Base-by-base conservation (phyloP, 2,888 invertebrate species). In the Maniola hyperantus region DNA sequence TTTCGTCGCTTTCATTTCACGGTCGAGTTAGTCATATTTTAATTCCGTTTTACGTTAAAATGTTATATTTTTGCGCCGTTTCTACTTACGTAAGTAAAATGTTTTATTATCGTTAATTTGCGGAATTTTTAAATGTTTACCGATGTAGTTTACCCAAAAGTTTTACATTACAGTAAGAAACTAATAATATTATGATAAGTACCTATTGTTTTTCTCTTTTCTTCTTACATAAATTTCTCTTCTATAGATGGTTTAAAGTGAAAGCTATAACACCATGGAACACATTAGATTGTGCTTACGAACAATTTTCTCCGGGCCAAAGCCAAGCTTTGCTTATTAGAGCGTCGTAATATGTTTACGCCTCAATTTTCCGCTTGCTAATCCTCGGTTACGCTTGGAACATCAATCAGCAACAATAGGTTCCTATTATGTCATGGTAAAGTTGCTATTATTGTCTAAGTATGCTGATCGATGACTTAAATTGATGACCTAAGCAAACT, bases 311-410 rank as follows among this genome's bases (percentile, higher is more conserved):
- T 69, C 67, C 53, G 42, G 46, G 10, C 54, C 53, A 36, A 51
- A 71, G 66, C 53, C 60, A 64, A 64, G 72, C 72, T 75, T 72
- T 74, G 72, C 72, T 74, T 73, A 75, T 73, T 78, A 75, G 71
- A 71, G 74, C 71, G 70, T 65, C 71, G 66, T 72, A 74, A 74
- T 72, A 66, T 68, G 73, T 68, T 75, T 73, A 74, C 69, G 69
- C 72, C 68, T 71, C 69, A 76, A 77, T 77, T 77, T 78, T 76
- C 77, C 77, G 74, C 74, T 65, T 68, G 72, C 70, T 78, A 77
- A 75, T 73, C 77, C 71, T 66, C 65, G 20, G 59, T 67, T 63
- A 65, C 62, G 65, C 62, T 61, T 62, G 60, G 60, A 63, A 42
- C 54, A 62, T 65, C 65, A 54, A 67, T 63, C 62, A 20, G 44